Base-by-base conservation (phyloP, 2,888 invertebrate genomes). In the Drosophila neotestacea region DNA sequence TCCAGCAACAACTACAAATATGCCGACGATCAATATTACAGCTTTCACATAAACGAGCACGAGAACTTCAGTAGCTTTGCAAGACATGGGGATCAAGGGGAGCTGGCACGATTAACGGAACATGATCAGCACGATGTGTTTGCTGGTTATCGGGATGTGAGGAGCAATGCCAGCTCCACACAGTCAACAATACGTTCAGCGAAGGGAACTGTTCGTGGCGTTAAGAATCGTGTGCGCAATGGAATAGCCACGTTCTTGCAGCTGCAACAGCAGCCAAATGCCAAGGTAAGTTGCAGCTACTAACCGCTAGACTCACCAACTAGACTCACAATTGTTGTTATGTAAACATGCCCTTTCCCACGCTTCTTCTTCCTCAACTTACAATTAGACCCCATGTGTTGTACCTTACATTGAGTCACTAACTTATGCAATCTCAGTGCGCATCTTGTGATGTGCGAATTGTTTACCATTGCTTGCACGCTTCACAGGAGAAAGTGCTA, bases 171-270 rank as follows among this genome's bases (percentile, higher is more conserved):
- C 64, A 77, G 79, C 50, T 90, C 92, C 47, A 94, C 94, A 44
- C 94, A 95, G 42, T 95, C 96, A 67, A 96, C 97, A 64, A 98
- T 98, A 90, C 94, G 96, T 78, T 98, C 98, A 93, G 95, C 96
- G 66, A 97, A 97, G 92, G 98, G 98, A 59, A 98, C 98, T 13
- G 96, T 98, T 83, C 95, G 98, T 54, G 98, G 98, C 70, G 97
- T 98, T 72, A 97, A 97, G 93, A 98, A 98, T 93, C 95, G 98
- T 86, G 98, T 98, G 67, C 94, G 98, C 80, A 98, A 98, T 79
- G 98, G 98, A 74, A 98, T 98, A 89, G 97, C 97, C 58, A 98
- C 98, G 30, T 98, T 98, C 93, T 94, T 98, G 72, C 97, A 97
- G 92, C 96, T 97, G 89, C 96, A 96, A 90, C 84, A 85, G 79